Conservation (phyloP, 2,797 vertebrate genomes). For the Odontamblyopus rebecca region DNA sequence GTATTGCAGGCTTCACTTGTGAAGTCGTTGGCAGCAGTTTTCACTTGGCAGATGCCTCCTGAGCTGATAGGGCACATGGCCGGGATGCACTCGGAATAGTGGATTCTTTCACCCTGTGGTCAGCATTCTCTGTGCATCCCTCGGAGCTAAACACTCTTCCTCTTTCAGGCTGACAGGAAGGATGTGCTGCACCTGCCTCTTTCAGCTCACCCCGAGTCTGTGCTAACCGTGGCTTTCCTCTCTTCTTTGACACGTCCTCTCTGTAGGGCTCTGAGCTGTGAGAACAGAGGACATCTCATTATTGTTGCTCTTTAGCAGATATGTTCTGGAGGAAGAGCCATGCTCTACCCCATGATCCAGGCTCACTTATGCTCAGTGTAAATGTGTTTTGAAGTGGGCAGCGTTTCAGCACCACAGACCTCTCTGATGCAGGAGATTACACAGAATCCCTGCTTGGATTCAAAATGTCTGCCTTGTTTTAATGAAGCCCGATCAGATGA, state of each 20-base stretch:
- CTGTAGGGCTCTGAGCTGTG: constrained; percentile 43
- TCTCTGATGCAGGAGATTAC: constrained; percentile 48
- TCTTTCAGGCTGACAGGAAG: constrained; percentile 74
- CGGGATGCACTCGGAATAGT: constrained; percentile 68
- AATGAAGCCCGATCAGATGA: constrained; percentile 62
- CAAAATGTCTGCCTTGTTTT: constrained; percentile 53
- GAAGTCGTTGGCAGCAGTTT: constrained; percentile 72
- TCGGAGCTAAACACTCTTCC: constrained; percentile 73
- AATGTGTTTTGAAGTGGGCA: constrained; percentile 47
- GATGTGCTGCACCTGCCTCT: constrained; percentile 75
- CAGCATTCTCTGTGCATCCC: constrained; percentile 72
- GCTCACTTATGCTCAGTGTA: constrained; percentile 31
- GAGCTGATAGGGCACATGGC: constrained; percentile 63
- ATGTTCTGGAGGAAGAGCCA: constrained; percentile 51
- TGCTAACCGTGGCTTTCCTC: constrained; percentile 66
- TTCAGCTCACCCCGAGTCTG: constrained; percentile 48
- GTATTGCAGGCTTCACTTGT: constrained; percentile 71
- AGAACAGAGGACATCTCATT: constrained; percentile 65
- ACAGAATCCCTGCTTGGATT: constrained; percentile 41
- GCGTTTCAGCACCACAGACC: constrained; percentile 35
- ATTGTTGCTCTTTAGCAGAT: constrained; percentile 67
- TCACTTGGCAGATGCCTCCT: constrained; percentile 71
- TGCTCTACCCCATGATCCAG: constrained; percentile 33
- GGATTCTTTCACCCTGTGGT: constrained; percentile 72
- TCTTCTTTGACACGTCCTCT: constrained; percentile 62